Base-by-base conservation (phyloP, 1,140 invertebrate species). In the Coenobita brevimanus region DNA sequence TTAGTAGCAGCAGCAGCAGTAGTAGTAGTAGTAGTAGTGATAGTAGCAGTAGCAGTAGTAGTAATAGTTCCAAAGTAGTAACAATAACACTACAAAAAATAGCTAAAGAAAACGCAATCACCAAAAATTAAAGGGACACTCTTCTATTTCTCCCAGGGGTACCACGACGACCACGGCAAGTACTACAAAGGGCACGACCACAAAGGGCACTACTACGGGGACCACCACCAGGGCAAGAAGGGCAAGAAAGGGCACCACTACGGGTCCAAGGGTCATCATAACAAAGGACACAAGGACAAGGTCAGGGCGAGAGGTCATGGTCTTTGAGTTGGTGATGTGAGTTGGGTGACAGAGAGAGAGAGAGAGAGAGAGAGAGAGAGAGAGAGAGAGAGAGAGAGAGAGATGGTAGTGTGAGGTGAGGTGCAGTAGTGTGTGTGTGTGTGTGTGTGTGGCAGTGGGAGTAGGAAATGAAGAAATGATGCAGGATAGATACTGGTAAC, bases 221-320 rank as follows among this genome's bases (percentile, higher is more conserved):
- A 90, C 69, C 30, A 38, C 21, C 69, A 90, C 17, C 50, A 87
- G 38, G 89, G 89, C 38, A 43, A 83, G 46, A 88, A 90, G 79
- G 90, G 89, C 43, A 89, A 91, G 38, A 90, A 89, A 82, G 89
- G 90, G 4, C 87, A 90, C 57, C 88, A 91, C 38, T 64, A 89
- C 73, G 89, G 90, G 3, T 24, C 71, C 71, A 89, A 89, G 73
- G 89, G 88, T 46, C 89, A 91, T 69, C 78, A 89, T 38, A 46
- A 91, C 73, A 90, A 90, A 38, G 89, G 89, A 30, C 89, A 90
- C 60, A 90, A 89, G 24, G 81, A 89, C 82, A 89, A 90, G 46
- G 46, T 50, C 46, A 50, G 46, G 6, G 46, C 17, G 6, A 17
- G 46, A 17, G 6, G 46, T 50, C 46, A 50, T 50, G 46, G 17